Conservation (phyloP, 2,113 vertebrate species). For the Sebastes schlegelii region DNA sequence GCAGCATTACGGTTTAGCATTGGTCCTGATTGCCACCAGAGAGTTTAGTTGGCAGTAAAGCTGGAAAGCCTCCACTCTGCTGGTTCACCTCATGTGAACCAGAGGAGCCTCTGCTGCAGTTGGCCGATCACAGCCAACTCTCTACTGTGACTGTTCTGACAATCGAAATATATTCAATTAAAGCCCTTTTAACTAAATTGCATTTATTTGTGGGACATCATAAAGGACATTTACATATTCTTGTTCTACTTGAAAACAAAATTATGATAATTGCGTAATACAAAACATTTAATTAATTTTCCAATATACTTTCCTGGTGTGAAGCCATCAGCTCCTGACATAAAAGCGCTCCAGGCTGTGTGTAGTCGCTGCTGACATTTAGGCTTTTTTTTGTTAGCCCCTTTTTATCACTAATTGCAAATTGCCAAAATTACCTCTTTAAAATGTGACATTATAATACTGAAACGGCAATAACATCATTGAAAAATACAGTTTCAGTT, state of each 20-base stretch:
- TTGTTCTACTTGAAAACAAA: constrained; percentile 42
- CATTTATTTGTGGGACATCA: constrained; percentile 26
- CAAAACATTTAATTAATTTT: constrained; percentile 52
- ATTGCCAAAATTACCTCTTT: constrained; percentile 11
- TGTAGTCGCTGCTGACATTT: constrained; percentile 47
- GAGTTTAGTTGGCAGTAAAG: background rate
- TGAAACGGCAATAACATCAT: background rate
- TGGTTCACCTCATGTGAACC: constrained; percentile 9
- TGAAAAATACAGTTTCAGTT: background rate
- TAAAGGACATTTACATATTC: constrained; percentile 3
- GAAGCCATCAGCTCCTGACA: constrained; percentile 18
- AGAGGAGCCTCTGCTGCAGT: background rate
- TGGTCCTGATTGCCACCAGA: background rate
- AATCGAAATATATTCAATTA: constrained; percentile 22
- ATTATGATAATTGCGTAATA: constrained; percentile 46
- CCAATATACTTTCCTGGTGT: background rate
- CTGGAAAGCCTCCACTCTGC: constrained; percentile 8
- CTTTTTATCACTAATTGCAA: constrained; percentile 45
- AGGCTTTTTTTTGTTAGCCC: constrained; percentile 9
- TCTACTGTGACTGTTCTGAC: constrained; percentile 7
- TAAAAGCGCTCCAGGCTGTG: constrained; percentile 4
- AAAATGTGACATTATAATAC: constrained; percentile 25
- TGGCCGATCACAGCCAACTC: background rate
- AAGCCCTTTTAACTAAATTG: constrained; percentile 50
- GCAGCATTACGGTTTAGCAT: background rate